Conservation (phyloP, 1,140 invertebrate species). For the Nylanderia fulva region DNA sequence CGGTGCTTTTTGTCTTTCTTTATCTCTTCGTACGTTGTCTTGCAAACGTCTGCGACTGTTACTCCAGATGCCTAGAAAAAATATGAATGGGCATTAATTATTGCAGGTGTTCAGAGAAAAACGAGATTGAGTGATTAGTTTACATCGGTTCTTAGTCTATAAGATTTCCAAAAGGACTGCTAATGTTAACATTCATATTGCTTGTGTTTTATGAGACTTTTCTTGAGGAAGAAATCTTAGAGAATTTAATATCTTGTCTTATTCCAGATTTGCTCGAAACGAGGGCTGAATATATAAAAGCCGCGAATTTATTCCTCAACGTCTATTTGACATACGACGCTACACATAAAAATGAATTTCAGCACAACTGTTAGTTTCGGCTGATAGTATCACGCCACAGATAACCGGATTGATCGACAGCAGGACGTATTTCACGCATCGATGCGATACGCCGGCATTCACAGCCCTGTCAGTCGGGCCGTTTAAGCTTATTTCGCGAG, state of each 20-base stretch:
- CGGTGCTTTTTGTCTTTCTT: conserved; percentile 99
- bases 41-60: conserved; percentile 97
- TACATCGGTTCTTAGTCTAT: neutral
- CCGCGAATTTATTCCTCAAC: neutral
- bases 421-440: neutral
- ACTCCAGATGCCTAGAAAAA: conserved; percentile 95
- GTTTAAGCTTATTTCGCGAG: conserved; percentile 73
- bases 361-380: neutral
- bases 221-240: neutral
- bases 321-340: neutral
- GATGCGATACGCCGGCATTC: conserved; percentile 45
- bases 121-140: neutral
- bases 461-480: conserved; percentile 56
- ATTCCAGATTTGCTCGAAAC: neutral
- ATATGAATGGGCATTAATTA: neutral
- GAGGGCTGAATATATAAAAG: neutral
- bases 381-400: neutral
- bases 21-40: conserved; percentile 98
- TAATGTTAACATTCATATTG: neutral
- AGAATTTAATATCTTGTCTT: neutral
- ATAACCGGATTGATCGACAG: neutral
- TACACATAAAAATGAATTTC: neutral
- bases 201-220: neutral
- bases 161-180: neutral
- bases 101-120: neutral